phyloP scores from a whole-genome alignment of 2,113 vertebrate species.

The Tricholaema leucomelas region DNA sequence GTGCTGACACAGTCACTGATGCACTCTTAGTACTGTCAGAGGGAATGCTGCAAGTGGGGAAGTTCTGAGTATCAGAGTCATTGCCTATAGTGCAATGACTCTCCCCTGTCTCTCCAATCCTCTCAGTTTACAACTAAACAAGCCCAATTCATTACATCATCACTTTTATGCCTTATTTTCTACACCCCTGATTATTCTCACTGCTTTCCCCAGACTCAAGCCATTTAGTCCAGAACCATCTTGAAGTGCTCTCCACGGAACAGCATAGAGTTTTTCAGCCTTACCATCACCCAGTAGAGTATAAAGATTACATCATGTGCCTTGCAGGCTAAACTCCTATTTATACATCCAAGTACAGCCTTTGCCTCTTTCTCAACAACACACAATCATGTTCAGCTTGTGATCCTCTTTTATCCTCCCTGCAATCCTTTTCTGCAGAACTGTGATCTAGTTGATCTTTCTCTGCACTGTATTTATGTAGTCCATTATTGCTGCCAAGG shows the following conservation, averaged over 20 bases:
- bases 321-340: conserved; percentile 57
- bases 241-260: background rate
- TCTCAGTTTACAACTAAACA: background rate
- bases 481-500: conserved; percentile 15
- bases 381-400: conserved; percentile 30
- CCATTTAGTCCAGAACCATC: background rate
- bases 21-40: background rate
- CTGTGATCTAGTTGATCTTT: conserved; percentile 55
- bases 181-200: background rate
- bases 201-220: background rate
- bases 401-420: conserved; percentile 41
- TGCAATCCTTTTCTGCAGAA: conserved; percentile 9
- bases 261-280: background rate
- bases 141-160: background rate
- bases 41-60: background rate
- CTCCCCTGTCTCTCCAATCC: background rate
- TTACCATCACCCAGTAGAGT: background rate
- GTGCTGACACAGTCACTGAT: background rate
- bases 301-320: conserved; percentile 50
- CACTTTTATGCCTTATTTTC: background rate
- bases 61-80: background rate
- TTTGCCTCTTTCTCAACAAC: conserved; percentile 39
- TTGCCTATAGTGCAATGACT: background rate
- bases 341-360: conserved; percentile 43
- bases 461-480: conserved; percentile 25